These are phyloP conservation scores for Orcinus orca DNA, from an alignment of 2,113 vertebrate species.

Conservation along the genomic window DNA sequence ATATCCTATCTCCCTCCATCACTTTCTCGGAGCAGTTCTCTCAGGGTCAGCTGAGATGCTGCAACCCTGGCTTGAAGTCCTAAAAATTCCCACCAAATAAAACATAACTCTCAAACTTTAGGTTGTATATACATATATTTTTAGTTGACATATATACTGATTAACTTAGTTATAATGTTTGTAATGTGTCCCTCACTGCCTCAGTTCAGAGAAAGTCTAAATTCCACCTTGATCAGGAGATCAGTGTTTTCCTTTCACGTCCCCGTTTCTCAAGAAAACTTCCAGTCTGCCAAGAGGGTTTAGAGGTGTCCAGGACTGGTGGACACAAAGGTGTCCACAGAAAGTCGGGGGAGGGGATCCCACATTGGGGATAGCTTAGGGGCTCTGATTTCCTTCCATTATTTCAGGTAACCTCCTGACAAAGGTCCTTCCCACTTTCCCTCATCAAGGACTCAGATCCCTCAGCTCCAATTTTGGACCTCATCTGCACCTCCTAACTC, in stretches of 20 bases:
- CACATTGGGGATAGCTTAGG: rapidly evolving
- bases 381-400: background rate
- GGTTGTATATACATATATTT: background rate
- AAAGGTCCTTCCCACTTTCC: background rate
- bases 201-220: background rate
- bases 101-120: background rate
- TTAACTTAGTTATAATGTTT: background rate
- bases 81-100: background rate
- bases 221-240: background rate
- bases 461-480: background rate
- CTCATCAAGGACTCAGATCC: background rate
- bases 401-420: background rate
- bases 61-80: background rate
- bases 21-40: background rate
- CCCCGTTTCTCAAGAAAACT: background rate
- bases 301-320: rapidly evolving
- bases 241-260: background rate
- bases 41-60: background rate
- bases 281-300: too few species aligned
- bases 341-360: rapidly evolving
- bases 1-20: rapidly evolving
- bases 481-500: too few species aligned
- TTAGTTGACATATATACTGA: background rate
- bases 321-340: background rate
- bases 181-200: background rate